These are phyloP conservation scores for Cremastobaeus sp. DNA, from an alignment of 2,888 invertebrate genomes.

Conservation along the genomic window DNA sequence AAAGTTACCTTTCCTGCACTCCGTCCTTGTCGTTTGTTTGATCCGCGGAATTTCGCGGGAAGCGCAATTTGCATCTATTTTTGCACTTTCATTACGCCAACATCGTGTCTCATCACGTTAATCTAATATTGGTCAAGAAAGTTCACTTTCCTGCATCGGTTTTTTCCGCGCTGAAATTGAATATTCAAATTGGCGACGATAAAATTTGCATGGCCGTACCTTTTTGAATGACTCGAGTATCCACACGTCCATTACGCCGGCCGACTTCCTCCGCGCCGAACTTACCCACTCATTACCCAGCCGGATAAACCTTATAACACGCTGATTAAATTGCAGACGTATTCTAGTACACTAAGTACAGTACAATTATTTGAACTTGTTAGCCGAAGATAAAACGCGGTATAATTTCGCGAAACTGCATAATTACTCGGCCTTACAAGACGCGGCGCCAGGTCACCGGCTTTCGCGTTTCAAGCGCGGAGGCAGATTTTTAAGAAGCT, in stretches of 20 bases:
- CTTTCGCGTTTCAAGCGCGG: too few relatives aligned
- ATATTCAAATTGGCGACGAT: slow-evolving; percentile 32
- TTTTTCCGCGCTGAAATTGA: too few relatives aligned
- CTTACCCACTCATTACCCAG: slow-evolving; percentile 37
- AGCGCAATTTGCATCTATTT: too few relatives aligned
- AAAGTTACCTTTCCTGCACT: too few relatives aligned
- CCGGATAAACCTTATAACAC: slow-evolving; percentile 33
- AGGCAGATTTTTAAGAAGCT: neutral
- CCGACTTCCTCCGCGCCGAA: slow-evolving; percentile 36
- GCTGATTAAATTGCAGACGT: slow-evolving; percentile 38
- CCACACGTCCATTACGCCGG: slow-evolving; percentile 34
- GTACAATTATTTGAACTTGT: slow-evolving; percentile 39
- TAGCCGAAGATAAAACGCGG: slow-evolving; percentile 18
- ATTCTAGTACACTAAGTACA: slow-evolving; percentile 32
- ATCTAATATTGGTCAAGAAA: too few relatives aligned
- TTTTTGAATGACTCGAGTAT: slow-evolving; percentile 33
- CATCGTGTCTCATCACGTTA: too few relatives aligned
- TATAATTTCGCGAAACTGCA: slow-evolving; percentile 16
- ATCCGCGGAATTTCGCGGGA: too few relatives aligned
- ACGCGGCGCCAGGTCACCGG: too few relatives aligned
- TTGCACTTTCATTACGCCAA: too few relatives aligned
- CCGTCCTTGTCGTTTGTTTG: too few relatives aligned
- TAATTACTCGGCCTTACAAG: slow-evolving; percentile 7
- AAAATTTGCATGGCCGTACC: slow-evolving; percentile 36
- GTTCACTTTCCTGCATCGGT: too few relatives aligned